Evolutionary conservation across 2,113 vertebrate species (phyloP), one percentile per base, ranked within the genome.

Genomic region (Symphodus melops): DNA sequence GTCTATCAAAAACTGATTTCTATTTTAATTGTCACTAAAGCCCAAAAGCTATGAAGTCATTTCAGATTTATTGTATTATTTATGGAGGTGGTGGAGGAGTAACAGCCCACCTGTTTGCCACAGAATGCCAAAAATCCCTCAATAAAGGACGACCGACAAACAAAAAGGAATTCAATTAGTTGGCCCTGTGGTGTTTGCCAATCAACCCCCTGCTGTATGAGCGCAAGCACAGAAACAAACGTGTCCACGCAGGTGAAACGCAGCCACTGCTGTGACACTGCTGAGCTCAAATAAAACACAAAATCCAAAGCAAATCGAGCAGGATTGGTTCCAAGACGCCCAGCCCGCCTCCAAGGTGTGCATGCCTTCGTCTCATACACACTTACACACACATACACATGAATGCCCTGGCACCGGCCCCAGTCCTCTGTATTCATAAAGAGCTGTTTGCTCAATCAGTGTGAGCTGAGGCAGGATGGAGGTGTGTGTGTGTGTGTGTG

Each of bases 141-240:
- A 84, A 87, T 87, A 89, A 90, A 86, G 85, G 83, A 81, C 67
- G 25, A 88, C 72, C 74, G 82, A 86, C 88, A 89, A 90, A 86
- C 61, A 77, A 87, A 77, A 81, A 75, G 77, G 62, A 90, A 91
- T 92, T 91, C 69, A 93, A 92, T 94, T 90, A 92, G 79, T 55
- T 53, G 69, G 28, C 70, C 83, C 36, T 68, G 89, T 60, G 65
- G 69, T 58, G 71, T 79, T 81, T 81, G 69, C 87, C 74, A 86
- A 86, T 91, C 82, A 88, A 66, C 86, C 77, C 76, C 81, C 76
- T 19, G 9, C 55, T 54, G 76, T 52, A 70, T 33, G 55, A 81
- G 51, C n/a, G 13, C 8, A 12, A 14, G 46, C 62, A 71, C 68
- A 63, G 49, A 72, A 69, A 74, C 81, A 76, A 60, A 81, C 46